A percentile compares a stretch with the other conserved stretches of the same genome.
Conservation (phyloP, 1,140 invertebrate species). For the Akabosia matsudoensis region DNA sequence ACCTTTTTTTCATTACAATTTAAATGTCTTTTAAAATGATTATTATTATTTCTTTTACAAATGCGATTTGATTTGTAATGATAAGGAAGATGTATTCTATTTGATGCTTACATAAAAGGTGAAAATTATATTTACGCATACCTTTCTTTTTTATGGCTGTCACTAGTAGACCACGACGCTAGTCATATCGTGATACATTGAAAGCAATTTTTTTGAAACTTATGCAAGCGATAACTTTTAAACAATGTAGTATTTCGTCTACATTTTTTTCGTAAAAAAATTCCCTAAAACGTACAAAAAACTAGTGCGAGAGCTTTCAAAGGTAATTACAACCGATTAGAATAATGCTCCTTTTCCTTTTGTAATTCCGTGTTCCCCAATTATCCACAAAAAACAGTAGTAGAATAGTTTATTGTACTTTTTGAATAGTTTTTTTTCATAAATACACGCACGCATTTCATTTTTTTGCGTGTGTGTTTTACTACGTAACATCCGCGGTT, state of each 20-base stretch:
- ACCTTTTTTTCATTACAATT: too few relatives aligned
- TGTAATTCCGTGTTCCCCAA: background rate
- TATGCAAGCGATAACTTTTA: too few relatives aligned
- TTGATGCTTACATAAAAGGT: background rate
- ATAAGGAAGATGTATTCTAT: background rate
- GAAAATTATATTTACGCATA: background rate
- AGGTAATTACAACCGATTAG: background rate
- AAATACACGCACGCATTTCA: background rate
- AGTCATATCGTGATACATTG: too few relatives aligned
- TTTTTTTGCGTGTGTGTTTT: background rate
- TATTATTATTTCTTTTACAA: conserved; percentile 7
- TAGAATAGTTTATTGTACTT: too few relatives aligned
- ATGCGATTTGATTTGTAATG: background rate
- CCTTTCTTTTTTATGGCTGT: background rate
- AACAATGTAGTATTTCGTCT: too few relatives aligned
- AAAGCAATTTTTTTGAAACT: too few relatives aligned
- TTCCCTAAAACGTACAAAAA: background rate
- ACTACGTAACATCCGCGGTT: background rate
- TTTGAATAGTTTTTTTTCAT: too few relatives aligned
- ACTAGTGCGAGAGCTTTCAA: background rate
- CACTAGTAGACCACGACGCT: too few relatives aligned
- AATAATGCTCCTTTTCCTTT: conserved; percentile 4
- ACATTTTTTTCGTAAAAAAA: too few relatives aligned
- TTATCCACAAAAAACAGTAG: too few relatives aligned
- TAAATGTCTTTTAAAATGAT: conserved; percentile 9